Percentiles rank a stretch among this genome's conserved stretches.
Conservation (phyloP, 2,888 invertebrate species). For the Callosobruchus maculatus region DNA sequence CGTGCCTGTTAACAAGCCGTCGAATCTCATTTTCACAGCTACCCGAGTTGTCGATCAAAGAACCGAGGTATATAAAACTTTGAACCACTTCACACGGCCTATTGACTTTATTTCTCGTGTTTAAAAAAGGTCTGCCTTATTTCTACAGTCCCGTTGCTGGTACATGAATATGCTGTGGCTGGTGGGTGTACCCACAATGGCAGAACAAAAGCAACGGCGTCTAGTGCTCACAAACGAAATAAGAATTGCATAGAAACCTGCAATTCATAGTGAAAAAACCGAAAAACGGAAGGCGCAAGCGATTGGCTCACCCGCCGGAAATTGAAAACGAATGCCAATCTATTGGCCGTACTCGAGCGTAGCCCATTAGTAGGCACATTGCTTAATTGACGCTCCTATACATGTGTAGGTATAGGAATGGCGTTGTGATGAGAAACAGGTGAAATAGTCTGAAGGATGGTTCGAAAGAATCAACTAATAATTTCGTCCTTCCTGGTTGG, state of each 20-base stretch:
- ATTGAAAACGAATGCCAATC: slow-evolving; percentile 45
- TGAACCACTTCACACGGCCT: no score
- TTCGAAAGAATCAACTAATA: not conserved
- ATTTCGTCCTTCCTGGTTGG: not conserved
- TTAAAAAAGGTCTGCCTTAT: no score
- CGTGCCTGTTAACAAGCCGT: no score
- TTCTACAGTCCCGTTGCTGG: no score
- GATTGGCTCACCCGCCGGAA: slow-evolving; percentile 44
- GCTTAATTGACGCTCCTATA: slow-evolving; percentile 28
- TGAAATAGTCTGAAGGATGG: not conserved
- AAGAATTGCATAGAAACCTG: slow-evolving; percentile 24
- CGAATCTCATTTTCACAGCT: no score
- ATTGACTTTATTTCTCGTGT: no score
- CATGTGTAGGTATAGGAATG: slow-evolving; percentile 20
- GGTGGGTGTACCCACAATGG: not conserved
- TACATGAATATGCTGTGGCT: no score
- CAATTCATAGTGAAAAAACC: slow-evolving; percentile 27
- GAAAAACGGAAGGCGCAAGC: slow-evolving; percentile 42
- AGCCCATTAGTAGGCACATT: slow-evolving; percentile 28
- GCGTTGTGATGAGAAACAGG: not conserved
- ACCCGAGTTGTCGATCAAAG: no score
- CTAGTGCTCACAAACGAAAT: slow-evolving; percentile 4
- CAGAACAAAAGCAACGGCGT: not conserved
- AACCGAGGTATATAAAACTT: no score
- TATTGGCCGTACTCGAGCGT: slow-evolving; percentile 34